Conservation (phyloP, 2,797 vertebrate genomes). For the Tokudaia muenninki region DNA sequence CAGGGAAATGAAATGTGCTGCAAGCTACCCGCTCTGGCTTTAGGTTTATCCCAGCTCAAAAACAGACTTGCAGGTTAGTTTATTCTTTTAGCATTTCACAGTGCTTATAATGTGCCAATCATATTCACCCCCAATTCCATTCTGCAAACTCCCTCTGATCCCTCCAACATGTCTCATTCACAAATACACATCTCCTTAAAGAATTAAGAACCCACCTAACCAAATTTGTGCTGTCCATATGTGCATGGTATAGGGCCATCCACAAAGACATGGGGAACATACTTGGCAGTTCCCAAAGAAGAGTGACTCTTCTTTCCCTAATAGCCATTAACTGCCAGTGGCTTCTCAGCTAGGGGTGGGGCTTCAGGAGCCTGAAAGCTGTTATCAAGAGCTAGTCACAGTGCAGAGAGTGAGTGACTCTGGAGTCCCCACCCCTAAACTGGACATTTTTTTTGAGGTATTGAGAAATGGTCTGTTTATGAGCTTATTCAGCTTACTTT, state of each 20-base stretch:
- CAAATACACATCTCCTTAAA: background rate
- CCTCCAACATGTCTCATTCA: background rate
- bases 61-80: background rate
- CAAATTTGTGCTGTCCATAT: background rate
- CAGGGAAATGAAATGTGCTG: rapidly evolving
- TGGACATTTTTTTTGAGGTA: background rate
- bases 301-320: background rate
- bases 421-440: background rate
- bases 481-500: too few relatives aligned
- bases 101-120: background rate
- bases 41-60: background rate
- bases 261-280: background rate
- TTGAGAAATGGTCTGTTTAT: too few relatives aligned
- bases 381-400: background rate
- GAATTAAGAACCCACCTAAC: background rate
- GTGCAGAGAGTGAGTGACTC: background rate
- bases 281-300: background rate
- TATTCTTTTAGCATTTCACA: background rate
- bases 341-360: background rate
- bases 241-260: background rate
- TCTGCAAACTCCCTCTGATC: background rate
- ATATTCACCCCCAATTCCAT: background rate
- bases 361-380: background rate
- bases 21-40: background rate
- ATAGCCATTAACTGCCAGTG: background rate